Base-by-base conservation (phyloP, 1,140 invertebrate species). In the Zaprionus camerounensis region DNA sequence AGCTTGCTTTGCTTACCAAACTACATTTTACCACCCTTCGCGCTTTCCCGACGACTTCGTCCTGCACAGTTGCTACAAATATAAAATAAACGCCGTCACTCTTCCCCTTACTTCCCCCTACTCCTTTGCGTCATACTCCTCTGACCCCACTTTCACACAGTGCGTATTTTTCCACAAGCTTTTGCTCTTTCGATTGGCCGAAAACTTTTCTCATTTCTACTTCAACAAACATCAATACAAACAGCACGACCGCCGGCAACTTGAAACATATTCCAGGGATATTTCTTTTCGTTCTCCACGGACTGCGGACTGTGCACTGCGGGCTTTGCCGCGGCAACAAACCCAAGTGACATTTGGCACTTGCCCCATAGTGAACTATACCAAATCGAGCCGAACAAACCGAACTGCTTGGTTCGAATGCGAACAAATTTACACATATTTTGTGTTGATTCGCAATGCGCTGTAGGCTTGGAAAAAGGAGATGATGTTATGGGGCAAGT, bases 161-260 rank as follows among this genome's bases (percentile, higher is more conserved):
- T 20, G 13, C 53, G 53, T 5, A 55, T 55, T 55, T 55, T 55
- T n/a, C 53, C 53, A 22, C 12, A 44, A 38, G 71, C 26, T 46
- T 55, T 68, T 62, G 49, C 58, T 74, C 49, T 62, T 56, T 61
- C 58, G 58, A 51, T 61, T 69, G 72, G 28, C 28, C 73, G 53
- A 51, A 90, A 88, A 90, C 85, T 90, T 90, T 90, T 90, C 85
- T 90, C 85, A 90, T 90, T 90, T 90, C 85, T 90, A 82, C 71
- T 80, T 84, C 67, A 79, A 61, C 62, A 76, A 81, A 78, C 82
- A 85, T 90, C 81, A 88, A 90, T 91, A 90, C 64, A 82, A 76
- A 68, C 55, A 75, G 67, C 71, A 67, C 71, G 71, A 70, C 62
- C 38, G 67, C 55, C 51, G 57, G 63, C 67, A 81, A 61, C 66